phyloP scores from a whole-genome alignment of 1,140 invertebrate species.

The Vollenhovia emeryi region DNA sequence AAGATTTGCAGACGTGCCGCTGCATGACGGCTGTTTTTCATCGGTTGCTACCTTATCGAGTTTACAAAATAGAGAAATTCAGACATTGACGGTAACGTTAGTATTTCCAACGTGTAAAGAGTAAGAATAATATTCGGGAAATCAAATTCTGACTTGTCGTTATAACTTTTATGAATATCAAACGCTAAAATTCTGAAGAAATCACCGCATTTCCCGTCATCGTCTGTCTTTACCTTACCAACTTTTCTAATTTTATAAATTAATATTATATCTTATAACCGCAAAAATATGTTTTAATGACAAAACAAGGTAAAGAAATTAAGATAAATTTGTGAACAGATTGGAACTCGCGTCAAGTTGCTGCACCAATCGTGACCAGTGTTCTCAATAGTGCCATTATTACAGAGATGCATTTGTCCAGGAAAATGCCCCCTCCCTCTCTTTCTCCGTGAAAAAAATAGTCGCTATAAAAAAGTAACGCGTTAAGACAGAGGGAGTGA shows the following conservation, averaged over 20 bases:
- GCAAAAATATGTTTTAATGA: neutral
- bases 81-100: neutral
- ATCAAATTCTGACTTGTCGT: neutral
- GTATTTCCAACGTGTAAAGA: neutral
- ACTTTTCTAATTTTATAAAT: neutral
- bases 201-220: neutral
- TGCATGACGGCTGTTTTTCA: neutral
- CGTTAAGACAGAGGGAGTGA: neutral
- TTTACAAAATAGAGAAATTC: neutral
- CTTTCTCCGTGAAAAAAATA: neutral
- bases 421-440: neutral
- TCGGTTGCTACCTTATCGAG: neutral
- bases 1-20: constrained; percentile 7
- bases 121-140: neutral
- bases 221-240: neutral
- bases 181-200: too few relatives aligned
- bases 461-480: neutral
- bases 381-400: neutral
- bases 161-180: neutral
- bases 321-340: neutral
- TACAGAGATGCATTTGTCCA: neutral
- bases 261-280: neutral
- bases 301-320: neutral
- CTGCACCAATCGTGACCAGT: neutral
- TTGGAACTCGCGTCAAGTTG: neutral